Percentiles rank a stretch among this genome's conserved stretches.
phyloP scores from a whole-genome alignment of 2,888 invertebrate species.

The Trichacis sp. region DNA sequence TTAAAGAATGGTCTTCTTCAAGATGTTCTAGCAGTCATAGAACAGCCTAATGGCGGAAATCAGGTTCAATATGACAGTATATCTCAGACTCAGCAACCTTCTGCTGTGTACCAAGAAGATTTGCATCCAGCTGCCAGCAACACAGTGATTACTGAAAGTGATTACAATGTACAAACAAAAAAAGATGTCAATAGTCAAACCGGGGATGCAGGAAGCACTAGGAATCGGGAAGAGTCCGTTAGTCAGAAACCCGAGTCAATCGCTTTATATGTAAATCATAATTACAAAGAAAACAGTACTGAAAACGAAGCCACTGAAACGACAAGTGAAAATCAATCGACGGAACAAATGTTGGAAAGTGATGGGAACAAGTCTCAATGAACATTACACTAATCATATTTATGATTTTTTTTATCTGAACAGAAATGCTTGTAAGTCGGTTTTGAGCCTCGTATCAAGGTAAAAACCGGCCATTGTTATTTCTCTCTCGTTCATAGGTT shows the following conservation, averaged over 20 bases:
- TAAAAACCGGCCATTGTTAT: slow-evolving; percentile 12
- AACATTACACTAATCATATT: slow-evolving; percentile 10
- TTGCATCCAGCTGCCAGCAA: slow-evolving; percentile 40
- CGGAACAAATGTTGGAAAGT: slow-evolving; percentile 9
- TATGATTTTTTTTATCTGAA: slow-evolving; percentile 10
- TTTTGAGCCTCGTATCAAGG: slow-evolving; percentile 31
- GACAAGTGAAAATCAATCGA: not conserved
- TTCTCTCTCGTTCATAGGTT: slow-evolving; percentile 14
- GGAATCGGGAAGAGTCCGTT: slow-evolving; percentile 8
- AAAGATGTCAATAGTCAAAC: slow-evolving; percentile 31
- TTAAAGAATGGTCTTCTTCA: slow-evolving; percentile 83
- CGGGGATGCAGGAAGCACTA: slow-evolving; percentile 8
- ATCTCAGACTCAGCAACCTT: slow-evolving; percentile 48
- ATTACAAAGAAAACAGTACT: slow-evolving; percentile 50
- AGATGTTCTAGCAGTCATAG: slow-evolving; percentile 85
- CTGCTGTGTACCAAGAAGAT: slow-evolving; percentile 49
- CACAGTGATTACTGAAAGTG: slow-evolving; percentile 19
- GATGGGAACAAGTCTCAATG: slow-evolving; percentile 15
- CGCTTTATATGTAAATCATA: slow-evolving; percentile 59
- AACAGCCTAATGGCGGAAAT: slow-evolving; percentile 75
- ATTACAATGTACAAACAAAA: slow-evolving; percentile 33
- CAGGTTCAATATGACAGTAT: slow-evolving; percentile 53
- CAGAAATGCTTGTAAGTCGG: slow-evolving; percentile 2
- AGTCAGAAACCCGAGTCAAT: slow-evolving; percentile 30
- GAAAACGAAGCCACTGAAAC: slow-evolving; percentile 28